Base-by-base conservation (phyloP, 2,113 vertebrate genomes). In the Solenodon paradoxus region DNA sequence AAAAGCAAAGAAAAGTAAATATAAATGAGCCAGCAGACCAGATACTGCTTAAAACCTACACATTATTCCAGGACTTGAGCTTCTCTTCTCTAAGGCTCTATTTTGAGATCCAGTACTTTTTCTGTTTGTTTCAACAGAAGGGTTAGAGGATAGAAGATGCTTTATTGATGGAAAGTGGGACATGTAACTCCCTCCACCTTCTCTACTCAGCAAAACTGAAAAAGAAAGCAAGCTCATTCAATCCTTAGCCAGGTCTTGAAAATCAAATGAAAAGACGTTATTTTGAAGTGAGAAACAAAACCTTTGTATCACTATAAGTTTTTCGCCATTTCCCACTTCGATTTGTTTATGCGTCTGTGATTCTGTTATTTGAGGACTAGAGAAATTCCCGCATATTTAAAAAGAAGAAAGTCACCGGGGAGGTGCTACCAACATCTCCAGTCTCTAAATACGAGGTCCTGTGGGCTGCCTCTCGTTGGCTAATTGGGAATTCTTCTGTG, bases 141-240 rank as follows among this genome's bases (percentile, higher is more conserved):
- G 32, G 71, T 78, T 90, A 90, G 80, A 93, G 64, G 77, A 77
- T 68, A 85, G 86, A 87, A 93, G 86, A 80, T 81, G 80, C 68
- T 96, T 97, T 93, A 93, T 88, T 96, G 94, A 74, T 92, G 68
- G 71, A 72, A 97, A 92, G 92, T 93, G 38, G 93, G 95, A 96
- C 69, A 88, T 53, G 45, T 55, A 77, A 92, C 87, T 88, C 40
- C 80, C 94, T 87, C 88, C 83, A 81, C 79, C 90, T 90, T 83
- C 83, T 97, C 72, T 69, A 59, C 86, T 87, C 59, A 28, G 71
- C 53, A 80, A 89, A 95, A 91, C 86, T 51, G 12, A 81, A 88
- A 88, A 40, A 51, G 91, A 35, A 93, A 88, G 88, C 38, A 30
- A 96, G 32, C 88, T 71, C 88, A 63, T 95, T 96, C 83, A 59